A percentile compares a stretch with the other conserved stretches of the same genome.
These are phyloP conservation scores for Aptenodytes forsteri DNA, from an alignment of 2,113 vertebrate genomes.

Conservation along the genomic window DNA sequence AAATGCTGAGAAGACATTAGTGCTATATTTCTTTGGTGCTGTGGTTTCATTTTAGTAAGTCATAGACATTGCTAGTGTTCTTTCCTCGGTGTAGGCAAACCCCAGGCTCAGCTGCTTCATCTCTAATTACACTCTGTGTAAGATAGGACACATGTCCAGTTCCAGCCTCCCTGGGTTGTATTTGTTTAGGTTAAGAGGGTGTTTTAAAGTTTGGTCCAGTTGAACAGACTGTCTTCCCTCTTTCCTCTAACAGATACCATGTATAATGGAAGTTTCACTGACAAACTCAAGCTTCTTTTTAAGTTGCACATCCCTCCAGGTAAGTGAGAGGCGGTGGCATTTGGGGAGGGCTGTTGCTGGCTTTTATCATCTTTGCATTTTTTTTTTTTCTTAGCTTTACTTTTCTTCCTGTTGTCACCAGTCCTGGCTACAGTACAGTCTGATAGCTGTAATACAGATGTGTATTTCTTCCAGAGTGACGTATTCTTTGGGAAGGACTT, in stretches of 20 bases:
- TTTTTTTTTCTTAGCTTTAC: background rate
- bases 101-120: background rate
- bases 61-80: background rate
- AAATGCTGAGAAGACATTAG: background rate
- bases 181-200: background rate
- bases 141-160: background rate
- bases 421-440: background rate
- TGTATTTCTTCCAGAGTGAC: background rate
- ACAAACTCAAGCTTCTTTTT: slow-evolving; percentile 95
- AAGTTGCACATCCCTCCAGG: slow-evolving; percentile 95
- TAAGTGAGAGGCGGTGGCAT: slow-evolving; percentile 56
- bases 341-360: background rate
- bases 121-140: background rate
- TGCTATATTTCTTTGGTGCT: background rate
- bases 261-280: slow-evolving; percentile 92
- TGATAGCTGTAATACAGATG: background rate
- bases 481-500: background rate
- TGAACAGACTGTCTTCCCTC: background rate
- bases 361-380: background rate
- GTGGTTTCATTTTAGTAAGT: background rate
- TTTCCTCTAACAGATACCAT: slow-evolving; percentile 82
- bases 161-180: background rate
- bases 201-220: background rate
- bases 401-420: background rate
- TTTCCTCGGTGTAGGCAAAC: background rate